These are phyloP conservation scores for Phenganax stokvisi DNA, from an alignment of 92 coral and sea anemone species.

Conservation along the genomic window DNA sequence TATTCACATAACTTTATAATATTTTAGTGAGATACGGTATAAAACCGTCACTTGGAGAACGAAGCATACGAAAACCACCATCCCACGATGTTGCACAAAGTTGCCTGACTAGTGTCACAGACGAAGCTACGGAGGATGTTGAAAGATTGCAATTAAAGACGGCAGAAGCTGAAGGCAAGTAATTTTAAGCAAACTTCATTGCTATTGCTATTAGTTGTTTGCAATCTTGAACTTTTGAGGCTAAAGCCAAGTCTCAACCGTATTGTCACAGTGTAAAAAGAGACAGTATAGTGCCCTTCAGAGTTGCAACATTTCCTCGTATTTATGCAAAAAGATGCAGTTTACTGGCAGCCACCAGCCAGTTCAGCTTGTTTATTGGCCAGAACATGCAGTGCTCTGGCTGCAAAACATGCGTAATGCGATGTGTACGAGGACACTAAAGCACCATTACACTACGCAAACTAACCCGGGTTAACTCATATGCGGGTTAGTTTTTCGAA, in stretches of 20 bases:
- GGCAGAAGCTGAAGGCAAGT: slow-evolving; percentile 29
- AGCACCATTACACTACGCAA: no score
- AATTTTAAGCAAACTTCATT: not conserved
- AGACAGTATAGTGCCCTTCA: no score
- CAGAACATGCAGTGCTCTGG: no score
- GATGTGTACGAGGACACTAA: no score
- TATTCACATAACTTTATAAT: not conserved
- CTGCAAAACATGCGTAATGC: no score
- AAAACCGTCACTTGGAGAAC: slow-evolving; percentile 38
- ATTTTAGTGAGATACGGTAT: slow-evolving; percentile 28
- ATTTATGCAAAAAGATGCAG: no score
- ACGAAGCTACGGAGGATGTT: slow-evolving; percentile 16
- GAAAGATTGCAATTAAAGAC: slow-evolving; percentile 28
- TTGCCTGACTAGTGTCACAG: slow-evolving; percentile 18
- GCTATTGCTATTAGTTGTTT: no score
- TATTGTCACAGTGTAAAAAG: not conserved
- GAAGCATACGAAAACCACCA: slow-evolving; percentile 31
- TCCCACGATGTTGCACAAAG: slow-evolving; percentile 4
- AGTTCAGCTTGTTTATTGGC: no score
- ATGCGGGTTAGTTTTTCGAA: no score
- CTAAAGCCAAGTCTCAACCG: not conserved
- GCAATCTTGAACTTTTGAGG: not conserved
- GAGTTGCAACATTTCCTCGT: no score
- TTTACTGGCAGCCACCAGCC: no score
- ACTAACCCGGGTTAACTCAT: no score